Conservation (phyloP, 2,888 invertebrate species). For the Galerucella nymphaeae region DNA sequence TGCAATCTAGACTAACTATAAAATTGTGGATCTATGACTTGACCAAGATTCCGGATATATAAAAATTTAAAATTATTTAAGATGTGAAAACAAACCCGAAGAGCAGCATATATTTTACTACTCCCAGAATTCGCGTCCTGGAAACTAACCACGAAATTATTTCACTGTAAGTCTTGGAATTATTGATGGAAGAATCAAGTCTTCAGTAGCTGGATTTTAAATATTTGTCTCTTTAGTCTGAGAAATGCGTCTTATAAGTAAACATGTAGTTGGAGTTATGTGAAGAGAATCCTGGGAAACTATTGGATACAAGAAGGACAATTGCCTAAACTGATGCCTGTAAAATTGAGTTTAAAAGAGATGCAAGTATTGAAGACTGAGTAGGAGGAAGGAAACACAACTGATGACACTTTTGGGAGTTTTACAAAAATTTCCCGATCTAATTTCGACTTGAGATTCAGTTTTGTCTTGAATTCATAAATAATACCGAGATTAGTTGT, state of each 20-base stretch:
- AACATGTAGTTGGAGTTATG: too few relatives aligned
- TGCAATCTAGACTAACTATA: neutral
- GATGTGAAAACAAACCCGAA: conserved; percentile 13
- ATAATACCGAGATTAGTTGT: too few relatives aligned
- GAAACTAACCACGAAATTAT: neutral
- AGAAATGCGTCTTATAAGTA: too few relatives aligned
- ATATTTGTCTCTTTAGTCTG: neutral
- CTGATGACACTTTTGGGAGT: too few relatives aligned
- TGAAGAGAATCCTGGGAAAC: too few relatives aligned
- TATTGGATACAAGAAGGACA: too few relatives aligned
- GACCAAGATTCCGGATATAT: neutral
- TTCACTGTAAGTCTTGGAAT: neutral
- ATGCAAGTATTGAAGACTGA: too few relatives aligned
- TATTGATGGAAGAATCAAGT: neutral
- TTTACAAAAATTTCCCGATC: too few relatives aligned
- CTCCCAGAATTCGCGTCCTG: neutral
- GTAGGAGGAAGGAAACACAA: too few relatives aligned
- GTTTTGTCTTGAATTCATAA: neutral
- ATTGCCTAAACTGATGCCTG: too few relatives aligned
- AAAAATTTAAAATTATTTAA: conserved; percentile 35
- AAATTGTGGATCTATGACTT: conserved; percentile 3
- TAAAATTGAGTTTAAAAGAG: too few relatives aligned
- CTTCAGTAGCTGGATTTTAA: neutral
- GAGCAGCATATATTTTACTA: neutral
- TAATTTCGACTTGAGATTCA: conserved; percentile 6